Evolutionary conservation across 2,113 vertebrate genomes (phyloP), one percentile per base, ranked within the genome.

Genomic region (Suncus etruscus): DNA sequence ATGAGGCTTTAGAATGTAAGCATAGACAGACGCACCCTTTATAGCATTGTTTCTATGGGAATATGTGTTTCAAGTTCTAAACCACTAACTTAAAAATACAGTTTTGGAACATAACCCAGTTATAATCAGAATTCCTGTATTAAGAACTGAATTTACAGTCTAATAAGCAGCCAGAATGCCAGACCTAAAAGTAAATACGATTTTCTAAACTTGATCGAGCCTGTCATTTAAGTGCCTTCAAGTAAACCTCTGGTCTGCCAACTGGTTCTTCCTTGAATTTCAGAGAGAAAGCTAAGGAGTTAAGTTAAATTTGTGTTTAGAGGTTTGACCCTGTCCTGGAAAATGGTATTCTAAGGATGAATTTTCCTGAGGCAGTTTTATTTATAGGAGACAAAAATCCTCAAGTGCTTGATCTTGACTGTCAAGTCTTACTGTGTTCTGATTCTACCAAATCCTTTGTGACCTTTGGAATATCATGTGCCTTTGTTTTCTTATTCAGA

Each of bases 21-120:
- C 70, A 61, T 72, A 65, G 80, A 86, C 45, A 24, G 47, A 94
- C 48, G 78, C 91, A 66, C 89, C 91, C 92, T 94, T 96, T 95
- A 91, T 93, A 95, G 89, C 80, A 78, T 95, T 92, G 88, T 96
- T 95, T 96, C 92, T 93, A 88, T 94, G 93, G 95, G 50, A 94
- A 93, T 95, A 72, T 83, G 66, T 92, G 61, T 87, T 94, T 90
- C 65, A 91, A 70, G 76, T 88, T 96, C 80, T 89, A 96, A 86
- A 86, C 92, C 96, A 85, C 48, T 82, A 90, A 88, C 74, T 91
- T 91, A 94, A 92, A 94, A 93, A 90, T 88, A 90, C 87, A 90
- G 77, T 79, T 94, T 95, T 89, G 70, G 80, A 90, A 88, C 80
- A 87, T 86, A 91, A 89, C 39, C 54, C 80, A 93, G 27, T 92